These are phyloP conservation scores for Drosophila birchii DNA, from an alignment of 2,888 invertebrate species.

Conservation along the genomic window DNA sequence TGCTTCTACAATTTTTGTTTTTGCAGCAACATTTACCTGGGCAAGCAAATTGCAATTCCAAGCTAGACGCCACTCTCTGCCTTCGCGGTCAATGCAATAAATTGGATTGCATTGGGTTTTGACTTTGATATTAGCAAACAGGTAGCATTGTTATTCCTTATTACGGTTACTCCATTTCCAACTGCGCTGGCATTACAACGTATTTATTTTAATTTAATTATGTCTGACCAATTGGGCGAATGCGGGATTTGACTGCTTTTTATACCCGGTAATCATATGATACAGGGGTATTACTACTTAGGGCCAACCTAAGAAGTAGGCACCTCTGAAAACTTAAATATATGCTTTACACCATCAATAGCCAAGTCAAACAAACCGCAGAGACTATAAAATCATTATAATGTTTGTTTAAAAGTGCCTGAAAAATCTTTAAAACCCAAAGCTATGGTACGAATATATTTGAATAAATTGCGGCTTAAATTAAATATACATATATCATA, in stretches of 20 bases:
- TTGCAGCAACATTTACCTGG: constrained; percentile 58
- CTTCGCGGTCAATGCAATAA: constrained; percentile 73
- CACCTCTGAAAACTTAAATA: no score
- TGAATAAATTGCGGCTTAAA: no score
- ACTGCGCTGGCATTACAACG: constrained; percentile 54
- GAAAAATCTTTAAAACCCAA: no score
- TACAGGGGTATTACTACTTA: neutral
- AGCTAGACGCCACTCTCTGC: constrained; percentile 30
- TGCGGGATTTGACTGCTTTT: neutral
- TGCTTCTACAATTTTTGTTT: constrained; percentile 43
- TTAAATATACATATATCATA: no score
- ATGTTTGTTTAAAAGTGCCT: no score
- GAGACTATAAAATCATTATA: no score
- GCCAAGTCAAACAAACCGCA: no score
- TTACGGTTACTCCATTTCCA: constrained; percentile 58
- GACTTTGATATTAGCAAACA: constrained; percentile 29
- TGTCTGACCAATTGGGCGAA: neutral
- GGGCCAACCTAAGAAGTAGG: neutral
- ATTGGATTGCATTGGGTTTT: constrained; percentile 63
- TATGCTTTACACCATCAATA: no score
- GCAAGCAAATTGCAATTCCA: constrained; percentile 71
- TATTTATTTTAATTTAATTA: constrained; percentile 66
- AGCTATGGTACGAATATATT: no score
- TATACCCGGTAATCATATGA: neutral
- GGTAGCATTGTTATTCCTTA: constrained; percentile 26